Base-by-base conservation (phyloP, 2,113 vertebrate genomes). In the Thymallus thymallus region DNA sequence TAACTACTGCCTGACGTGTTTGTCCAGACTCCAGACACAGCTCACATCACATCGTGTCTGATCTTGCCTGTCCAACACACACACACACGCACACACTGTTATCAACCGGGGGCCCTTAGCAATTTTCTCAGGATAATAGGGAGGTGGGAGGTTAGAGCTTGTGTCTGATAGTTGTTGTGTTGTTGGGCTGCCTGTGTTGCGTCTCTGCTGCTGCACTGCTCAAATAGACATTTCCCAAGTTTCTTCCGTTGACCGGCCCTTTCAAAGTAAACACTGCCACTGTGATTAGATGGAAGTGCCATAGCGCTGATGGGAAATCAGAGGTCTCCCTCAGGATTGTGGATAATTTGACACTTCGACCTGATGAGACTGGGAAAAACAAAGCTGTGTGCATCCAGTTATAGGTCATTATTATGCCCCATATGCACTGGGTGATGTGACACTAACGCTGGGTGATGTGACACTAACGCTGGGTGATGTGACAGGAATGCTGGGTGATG, bases 251-350 rank as follows among this genome's bases (percentile, higher is more conserved):
- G 35, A 41, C 9, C 9, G 35, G 35, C 35, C 35, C 35, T 41
- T 41, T 41, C 35, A 41, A 41, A 41, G 35, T 73, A 79, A 87
- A 84, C 74, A 73, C 62, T 73, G 75, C 32, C 26, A 58, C 76
- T 78, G 73, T 66, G 72, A 81, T 87, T 84, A 80, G 71, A 51
- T 62, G 55, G 79, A 75, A 74, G 77, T 68, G 77, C 86, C 35
- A 68, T 66, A 2, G 72, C 68, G 75, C 71, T 82, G 61, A 80
- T 77, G 81, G 79, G 83, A 86, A 85, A 83, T 83, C 74, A 66
- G 61, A 80, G 79, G 32, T 67, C 69, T 72, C 78, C 69, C 60
- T 26, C 7, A 67, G 76, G 62, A 75, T 69, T 77, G 77, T 72
- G 51, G 66, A 60, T 71, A 83, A 67, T 48, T 48, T 73, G 41